Evolutionary conservation across 2,797 vertebrate species (phyloP), one percentile per base, ranked within the genome.

Genomic region (Brachymystax lenok): DNA sequence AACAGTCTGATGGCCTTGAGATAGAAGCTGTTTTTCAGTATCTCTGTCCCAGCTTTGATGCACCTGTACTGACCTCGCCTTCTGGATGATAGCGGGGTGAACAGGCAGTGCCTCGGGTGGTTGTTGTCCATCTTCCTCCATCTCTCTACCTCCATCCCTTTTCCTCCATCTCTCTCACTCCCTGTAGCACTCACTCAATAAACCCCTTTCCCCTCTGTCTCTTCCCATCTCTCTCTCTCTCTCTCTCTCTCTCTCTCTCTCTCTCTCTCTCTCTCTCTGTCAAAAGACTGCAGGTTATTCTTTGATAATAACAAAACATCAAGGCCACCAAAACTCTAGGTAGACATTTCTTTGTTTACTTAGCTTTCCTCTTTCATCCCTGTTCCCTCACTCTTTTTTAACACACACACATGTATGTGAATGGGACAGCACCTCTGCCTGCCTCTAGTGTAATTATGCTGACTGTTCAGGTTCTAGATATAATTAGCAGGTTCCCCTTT

Each of bases 401-500:
- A 40, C 40, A 5, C 5, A 61, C 59, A 59, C 19, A 61, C n/a
- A 61, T 0, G n/a, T 21, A 61, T 54, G 21, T 40, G 40, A 27
- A 33, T 74, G 76, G 6, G 24, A 76, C 71, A 54, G 59, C 77
- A 69, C 12, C 66, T 77, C 74, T 51, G 84, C 73, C 79, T 27
- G 52, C 52, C 52, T 24, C 69, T 78, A 75, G 79, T 71, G 73
- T 0, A 1, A 73, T 78, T 88, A 72, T 85, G 85, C 87, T 87
- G 88, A 90, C 82, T 79, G 79, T 70, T 86, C 74, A 77, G 81
- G 80, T 83, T 89, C 75, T 63, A 13, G 59, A 10, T 77, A 74
- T 86, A 86, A 88, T 91, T 89, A 90, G 85, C 79, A 80, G 76
- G 67, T 78, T 78, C 67, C 56, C 83, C 74, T 86, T 86, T 83